Base-by-base conservation (phyloP, 1,140 invertebrate genomes). In the Drosophila ficusphila region DNA sequence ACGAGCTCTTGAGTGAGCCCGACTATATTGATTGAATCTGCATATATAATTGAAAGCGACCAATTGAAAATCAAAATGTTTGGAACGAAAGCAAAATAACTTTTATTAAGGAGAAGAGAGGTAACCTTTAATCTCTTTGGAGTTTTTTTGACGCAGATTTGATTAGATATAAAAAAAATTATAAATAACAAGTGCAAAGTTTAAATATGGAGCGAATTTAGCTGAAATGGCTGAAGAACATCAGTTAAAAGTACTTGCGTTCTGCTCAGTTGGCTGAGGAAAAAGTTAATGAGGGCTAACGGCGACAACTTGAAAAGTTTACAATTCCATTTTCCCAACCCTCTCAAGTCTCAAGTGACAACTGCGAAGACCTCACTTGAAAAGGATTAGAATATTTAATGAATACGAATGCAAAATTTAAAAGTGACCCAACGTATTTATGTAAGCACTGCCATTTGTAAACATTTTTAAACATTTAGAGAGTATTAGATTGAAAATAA, bases 11-110 rank as follows among this genome's bases (percentile, higher is more conserved):
- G 33, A 54, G 4, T 38, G 23, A 48, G 46, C 27, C 23, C 42
- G 47, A 41, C 41, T 60, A 57, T 61, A 78, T 79, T 78, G 77
- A 81, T 81, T 81, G 76, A 31, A 70, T 79, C 53, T 75, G 71
- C 58, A 75, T 78, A 74, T 78, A 75, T 70, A 79, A 79, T 79
- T 70, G 54, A 75, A 49, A 52, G 33, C 41, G 25, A 16, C 42
- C 69, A 69, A 70, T 62, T 70, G 33, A 74, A 74, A 78, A 74
- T 64, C 34, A 60, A 51, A 72, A 23, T 25, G 41, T 16, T 46
- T 36, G 4, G 9, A 5, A 6, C n/a, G 39, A 44, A 33, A 3
- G 27, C 8, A 19, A 49, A 9, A 1, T 14, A 6, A 12, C 16
- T 16, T 21, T 33, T 14, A 19, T 8, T 44, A 44, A 23, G 11